Evolutionary conservation across 2,888 invertebrate genomes (phyloP), one percentile per base, ranked within the genome.

Genomic region (Ennomos erosarius): DNA sequence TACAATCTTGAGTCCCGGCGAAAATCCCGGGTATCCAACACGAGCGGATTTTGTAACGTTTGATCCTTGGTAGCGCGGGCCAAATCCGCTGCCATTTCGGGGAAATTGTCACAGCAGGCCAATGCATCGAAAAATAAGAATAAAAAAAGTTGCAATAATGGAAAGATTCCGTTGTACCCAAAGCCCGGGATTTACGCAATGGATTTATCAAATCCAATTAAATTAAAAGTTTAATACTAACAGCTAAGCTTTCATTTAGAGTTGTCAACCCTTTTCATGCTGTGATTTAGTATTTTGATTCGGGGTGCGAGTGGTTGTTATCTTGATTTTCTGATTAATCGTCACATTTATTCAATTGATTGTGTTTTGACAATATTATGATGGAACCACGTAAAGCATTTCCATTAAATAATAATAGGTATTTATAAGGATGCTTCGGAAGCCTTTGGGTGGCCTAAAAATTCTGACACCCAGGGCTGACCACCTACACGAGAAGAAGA

Each of bases 11-110:
- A 60, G 45, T 50, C 65, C 62, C 54, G 56, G 55, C 59, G 53
- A 61, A 70, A 75, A 72, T 72, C 69, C 69, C 51, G 62, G 65
- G 62, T 69, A 74, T 75, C 70, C 64, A 63, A 73, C 70, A 71
- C 64, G 64, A 73, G 69, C 64, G 74, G 72, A 76, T 78, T 71
- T 62, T 58, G 55, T 59, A 68, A 52, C 64, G 61, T 70, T 74
- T 75, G 75, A 77, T 76, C 76, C 74, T 65, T 69, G 71, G 66
- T 70, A 64, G 70, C 67, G 68, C 60, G 65, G 54, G 59, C 66
- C 59, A 74, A 77, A 75, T 73, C 75, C 69, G 43, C 40, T 13
- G 67, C 65, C 68, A 69, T 64, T 50, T 50, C 40, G 52, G 64
- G 60, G 57, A 70, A 67, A 70, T 64, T 73, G 72, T 70, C 68